These are phyloP conservation scores for Ochlodes sylvanus DNA, from an alignment of 2,888 invertebrate genomes.

Conservation along the genomic window DNA sequence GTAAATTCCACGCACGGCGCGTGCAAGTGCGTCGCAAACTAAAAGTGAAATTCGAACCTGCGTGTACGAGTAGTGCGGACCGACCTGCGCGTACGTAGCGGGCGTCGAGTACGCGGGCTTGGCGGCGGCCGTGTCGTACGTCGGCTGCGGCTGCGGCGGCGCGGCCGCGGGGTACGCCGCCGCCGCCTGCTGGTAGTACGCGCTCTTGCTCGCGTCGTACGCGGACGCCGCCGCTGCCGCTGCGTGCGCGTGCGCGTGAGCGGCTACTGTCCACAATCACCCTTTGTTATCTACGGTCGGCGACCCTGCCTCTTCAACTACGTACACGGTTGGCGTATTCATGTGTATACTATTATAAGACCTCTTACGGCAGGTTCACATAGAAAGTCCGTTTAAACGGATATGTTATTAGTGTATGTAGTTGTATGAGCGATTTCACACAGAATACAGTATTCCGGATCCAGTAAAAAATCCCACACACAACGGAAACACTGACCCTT, in stretches of 20 bases:
- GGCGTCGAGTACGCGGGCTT: constrained; percentile 90
- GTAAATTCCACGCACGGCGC: not conserved
- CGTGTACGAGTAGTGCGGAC: constrained; percentile 69
- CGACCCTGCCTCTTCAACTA: too few species aligned
- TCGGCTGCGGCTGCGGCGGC: constrained; percentile 85
- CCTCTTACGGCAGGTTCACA: too few species aligned
- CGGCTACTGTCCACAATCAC: constrained; percentile 61
- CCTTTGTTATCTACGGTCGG: not conserved
- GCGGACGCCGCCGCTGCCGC: constrained; percentile 86
- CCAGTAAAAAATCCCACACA: too few species aligned
- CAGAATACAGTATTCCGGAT: too few species aligned
- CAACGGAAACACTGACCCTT: too few species aligned
- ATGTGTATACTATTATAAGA: too few species aligned
- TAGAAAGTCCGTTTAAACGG: too few species aligned
- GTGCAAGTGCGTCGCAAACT: constrained; percentile 12
- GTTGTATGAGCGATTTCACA: too few species aligned
- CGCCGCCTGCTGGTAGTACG: constrained; percentile 93
- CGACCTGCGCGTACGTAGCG: constrained; percentile 87
- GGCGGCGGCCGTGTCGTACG: constrained; percentile 84
- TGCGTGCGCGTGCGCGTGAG: constrained; percentile 78
- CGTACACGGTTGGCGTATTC: too few species aligned
- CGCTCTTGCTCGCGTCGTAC: constrained; percentile 93
- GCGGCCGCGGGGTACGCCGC: constrained; percentile 87
- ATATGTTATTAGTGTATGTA: too few species aligned
- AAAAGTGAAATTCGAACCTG: constrained; percentile 57